phyloP scores from a whole-genome alignment of 1,140 invertebrate genomes.

The Hormaphis cornu region DNA sequence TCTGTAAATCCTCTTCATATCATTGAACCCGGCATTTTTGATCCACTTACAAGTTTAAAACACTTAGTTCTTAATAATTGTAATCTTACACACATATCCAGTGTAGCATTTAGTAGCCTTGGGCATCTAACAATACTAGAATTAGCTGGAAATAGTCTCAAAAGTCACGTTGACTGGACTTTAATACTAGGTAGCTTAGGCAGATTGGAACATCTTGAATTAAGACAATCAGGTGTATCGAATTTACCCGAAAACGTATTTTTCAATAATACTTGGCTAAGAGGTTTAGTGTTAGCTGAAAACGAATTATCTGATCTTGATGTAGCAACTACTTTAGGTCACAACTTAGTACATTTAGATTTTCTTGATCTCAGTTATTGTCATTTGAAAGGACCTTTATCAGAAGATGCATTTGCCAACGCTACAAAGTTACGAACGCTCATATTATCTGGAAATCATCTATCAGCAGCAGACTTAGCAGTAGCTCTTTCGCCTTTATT shows the following conservation, averaged over 20 bases:
- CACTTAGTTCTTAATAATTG: slow-evolving; percentile 56
- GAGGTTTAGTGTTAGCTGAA: slow-evolving; percentile 54
- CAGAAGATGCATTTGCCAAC: slow-evolving; percentile 58
- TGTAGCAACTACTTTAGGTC: slow-evolving; percentile 53
- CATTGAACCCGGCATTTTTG: slow-evolving; percentile 51
- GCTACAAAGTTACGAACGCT: slow-evolving; percentile 55
- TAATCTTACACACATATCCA: slow-evolving; percentile 50
- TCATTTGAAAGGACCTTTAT: slow-evolving; percentile 54
- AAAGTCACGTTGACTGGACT: slow-evolving; percentile 49
- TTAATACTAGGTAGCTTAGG: slow-evolving; percentile 49
- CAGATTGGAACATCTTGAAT: slow-evolving; percentile 54
- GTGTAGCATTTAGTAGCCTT: slow-evolving; percentile 49
- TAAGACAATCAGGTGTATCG: slow-evolving; percentile 51
- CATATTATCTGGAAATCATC: slow-evolving; percentile 56
- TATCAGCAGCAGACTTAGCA: slow-evolving; percentile 56
- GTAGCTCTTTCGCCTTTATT: slow-evolving; percentile 55
- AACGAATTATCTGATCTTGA: slow-evolving; percentile 57
- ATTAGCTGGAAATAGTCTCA: slow-evolving; percentile 51
- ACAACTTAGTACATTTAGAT: slow-evolving; percentile 55
- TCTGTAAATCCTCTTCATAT: slow-evolving; percentile 56
- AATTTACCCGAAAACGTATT: slow-evolving; percentile 57
- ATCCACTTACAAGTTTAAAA: slow-evolving; percentile 54
- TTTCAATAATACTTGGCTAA: slow-evolving; percentile 54
- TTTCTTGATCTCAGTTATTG: slow-evolving; percentile 60
- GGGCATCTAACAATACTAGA: slow-evolving; percentile 56